Base-by-base conservation (phyloP, 2,113 vertebrate genomes). In the Isurus oxyrinchus region DNA sequence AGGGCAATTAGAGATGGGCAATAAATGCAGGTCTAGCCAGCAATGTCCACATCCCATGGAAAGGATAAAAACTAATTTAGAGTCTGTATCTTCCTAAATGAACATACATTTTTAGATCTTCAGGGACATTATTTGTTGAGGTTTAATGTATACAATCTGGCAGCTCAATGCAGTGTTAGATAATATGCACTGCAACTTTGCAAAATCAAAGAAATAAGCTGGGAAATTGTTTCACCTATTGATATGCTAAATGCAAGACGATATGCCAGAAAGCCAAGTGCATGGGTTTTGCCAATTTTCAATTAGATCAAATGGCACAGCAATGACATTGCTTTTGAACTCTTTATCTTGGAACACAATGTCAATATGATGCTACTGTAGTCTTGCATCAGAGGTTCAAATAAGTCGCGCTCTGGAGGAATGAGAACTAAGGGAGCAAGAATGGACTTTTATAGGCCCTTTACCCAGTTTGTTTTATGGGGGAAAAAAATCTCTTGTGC, bases 131-230 rank as follows among this genome's bases (percentile, higher is more conserved):
- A 53, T 72, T 95, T 95, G 94, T 72, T 95, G 27, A 25, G 44
- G 11, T 25, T 69, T 95, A 72, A 53, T 49, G 44, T 53, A 6
- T n/a, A 53, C 40, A 72, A 53, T 53, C 93, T 95, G 63, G 44
- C 10, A 72, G 79, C 63, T 49, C 40, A 95, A 72, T 95, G 40
- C 23, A 49, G 44, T 31, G 40, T 95, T 95, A 53, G 49, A 72
- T 31, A 91, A 31, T 31, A 91, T 31, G 57, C 4, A 59, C 5
- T 31, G 55, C 94, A 76, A 19, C 25, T 55, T 95, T 55, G 11
- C 94, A 72, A 76, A 76, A 95, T 95, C 66, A 95, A 66, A 95
- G 67, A 72, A 72, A 95, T 76, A 95, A 95, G 25, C 16, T 55
- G 67, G 67, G 67, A 69, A 95, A 55, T 69, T 95, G 44, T 21